phyloP scores from a whole-genome alignment of 1,140 invertebrate species.

The Lepidurus arcticus region DNA sequence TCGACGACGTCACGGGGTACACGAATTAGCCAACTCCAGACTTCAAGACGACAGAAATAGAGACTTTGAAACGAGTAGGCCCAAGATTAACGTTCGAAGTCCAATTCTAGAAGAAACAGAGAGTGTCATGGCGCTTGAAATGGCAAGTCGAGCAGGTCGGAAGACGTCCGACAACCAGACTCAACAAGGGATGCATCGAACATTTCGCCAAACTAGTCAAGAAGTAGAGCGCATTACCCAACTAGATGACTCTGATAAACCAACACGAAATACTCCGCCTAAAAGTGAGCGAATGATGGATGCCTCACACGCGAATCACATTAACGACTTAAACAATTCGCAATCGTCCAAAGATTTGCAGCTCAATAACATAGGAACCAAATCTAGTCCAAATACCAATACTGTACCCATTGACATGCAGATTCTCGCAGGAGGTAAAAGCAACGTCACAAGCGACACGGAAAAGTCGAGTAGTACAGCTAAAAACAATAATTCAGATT shows the following conservation, averaged over 20 bases:
- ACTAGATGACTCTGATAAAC: background rate
- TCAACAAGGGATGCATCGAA: constrained; percentile 32
- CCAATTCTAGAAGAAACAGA: constrained; percentile 67
- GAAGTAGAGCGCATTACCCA: background rate
- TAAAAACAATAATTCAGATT: background rate
- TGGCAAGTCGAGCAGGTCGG: background rate
- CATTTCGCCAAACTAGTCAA: constrained; percentile 7
- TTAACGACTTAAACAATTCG: constrained; percentile 19
- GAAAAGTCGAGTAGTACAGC: background rate
- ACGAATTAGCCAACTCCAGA: background rate
- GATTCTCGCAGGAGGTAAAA: background rate
- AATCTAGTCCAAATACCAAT: background rate
- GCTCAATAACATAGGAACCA: background rate
- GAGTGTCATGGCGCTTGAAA: constrained; percentile 47
- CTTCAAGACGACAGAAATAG: background rate
- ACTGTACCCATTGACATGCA: background rate
- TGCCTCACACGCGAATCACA: background rate
- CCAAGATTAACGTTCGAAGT: constrained; percentile 24
- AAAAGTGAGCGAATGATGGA: background rate
- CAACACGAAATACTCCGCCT: background rate
- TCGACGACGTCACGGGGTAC: constrained; percentile 32
- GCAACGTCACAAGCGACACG: background rate
- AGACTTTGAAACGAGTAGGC: background rate
- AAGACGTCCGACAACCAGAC: constrained; percentile 31
- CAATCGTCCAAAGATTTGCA: background rate